These are phyloP conservation scores for Lutjanus campechanus DNA, from an alignment of 2,797 vertebrate species.

Conservation along the genomic window DNA sequence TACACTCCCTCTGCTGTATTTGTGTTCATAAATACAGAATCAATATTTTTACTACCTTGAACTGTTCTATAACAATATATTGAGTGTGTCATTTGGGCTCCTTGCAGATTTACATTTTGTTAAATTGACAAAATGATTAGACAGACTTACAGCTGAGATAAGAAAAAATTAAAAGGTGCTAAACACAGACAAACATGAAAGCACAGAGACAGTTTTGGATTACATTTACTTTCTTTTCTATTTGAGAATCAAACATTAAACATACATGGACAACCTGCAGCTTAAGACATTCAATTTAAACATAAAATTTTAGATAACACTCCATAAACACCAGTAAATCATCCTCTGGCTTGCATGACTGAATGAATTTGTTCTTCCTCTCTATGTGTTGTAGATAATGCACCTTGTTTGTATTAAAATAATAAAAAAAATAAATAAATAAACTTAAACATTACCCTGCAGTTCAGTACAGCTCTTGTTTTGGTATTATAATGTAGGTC, in stretches of 20 bases:
- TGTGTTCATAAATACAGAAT: background rate
- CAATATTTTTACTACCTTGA: background rate
- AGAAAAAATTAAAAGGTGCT: background rate
- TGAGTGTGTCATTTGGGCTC: background rate
- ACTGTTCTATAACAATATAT: background rate
- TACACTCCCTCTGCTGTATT: background rate
- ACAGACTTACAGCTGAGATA: background rate
- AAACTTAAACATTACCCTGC: background rate
- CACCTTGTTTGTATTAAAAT: background rate
- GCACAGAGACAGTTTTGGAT: too few relatives aligned
- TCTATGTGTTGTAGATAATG: background rate
- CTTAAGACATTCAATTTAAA: too few relatives aligned
- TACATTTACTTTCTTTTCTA: too few relatives aligned
- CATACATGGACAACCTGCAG: too few relatives aligned
- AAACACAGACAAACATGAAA: background rate
- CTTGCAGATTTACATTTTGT: background rate
- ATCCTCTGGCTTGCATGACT: background rate
- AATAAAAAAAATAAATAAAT: background rate
- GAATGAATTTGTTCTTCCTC: constrained; percentile 20
- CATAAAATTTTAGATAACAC: background rate
- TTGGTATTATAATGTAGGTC: background rate
- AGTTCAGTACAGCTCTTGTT: background rate
- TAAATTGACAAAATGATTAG: background rate
- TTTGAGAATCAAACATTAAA: too few relatives aligned
- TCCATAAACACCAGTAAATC: background rate